Evolutionary conservation across 2,797 vertebrate species (phyloP).

Genomic region (Siniperca undulata): DNA sequence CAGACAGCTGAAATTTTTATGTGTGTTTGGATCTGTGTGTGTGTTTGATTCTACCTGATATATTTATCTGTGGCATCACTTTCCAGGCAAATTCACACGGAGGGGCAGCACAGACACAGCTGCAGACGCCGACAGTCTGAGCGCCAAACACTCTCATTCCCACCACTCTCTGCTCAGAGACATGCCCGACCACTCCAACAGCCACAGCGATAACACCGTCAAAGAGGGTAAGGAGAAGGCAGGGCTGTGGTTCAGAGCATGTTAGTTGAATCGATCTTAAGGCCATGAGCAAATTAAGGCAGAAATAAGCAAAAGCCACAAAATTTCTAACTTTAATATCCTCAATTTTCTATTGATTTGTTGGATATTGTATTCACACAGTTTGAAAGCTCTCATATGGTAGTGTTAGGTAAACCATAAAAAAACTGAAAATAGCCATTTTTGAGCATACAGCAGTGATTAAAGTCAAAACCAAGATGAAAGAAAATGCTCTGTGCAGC

Average conservation of each 20-base stretch:
- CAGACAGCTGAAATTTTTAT: background rate
- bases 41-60: background rate
- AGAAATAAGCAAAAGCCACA: background rate
- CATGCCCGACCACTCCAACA: slow-evolving; percentile 95
- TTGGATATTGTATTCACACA: background rate
- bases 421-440: background rate
- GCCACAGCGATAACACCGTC: slow-evolving; percentile 94
- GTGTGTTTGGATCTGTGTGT: background rate
- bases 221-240: slow-evolving; percentile 87
- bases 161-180: slow-evolving; percentile 95
- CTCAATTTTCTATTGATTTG: background rate
- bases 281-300: too few relatives aligned
- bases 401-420: background rate
- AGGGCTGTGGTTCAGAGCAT: background rate
- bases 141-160: slow-evolving; percentile 94
- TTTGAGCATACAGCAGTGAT: background rate
- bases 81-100: slow-evolving; percentile 93
- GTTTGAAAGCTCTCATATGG: background rate
- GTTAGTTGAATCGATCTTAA: background rate
- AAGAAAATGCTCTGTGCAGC: background rate
- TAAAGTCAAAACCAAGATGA: background rate
- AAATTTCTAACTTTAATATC: background rate
- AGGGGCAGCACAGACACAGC: slow-evolving; percentile 95
- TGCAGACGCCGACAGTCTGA: slow-evolving; percentile 94
- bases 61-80: slow-evolving; percentile 13